Evolutionary conservation across 2,113 vertebrate species (phyloP), one percentile per base, ranked within the genome.

Genomic region (Rhabdomys dilectus): DNA sequence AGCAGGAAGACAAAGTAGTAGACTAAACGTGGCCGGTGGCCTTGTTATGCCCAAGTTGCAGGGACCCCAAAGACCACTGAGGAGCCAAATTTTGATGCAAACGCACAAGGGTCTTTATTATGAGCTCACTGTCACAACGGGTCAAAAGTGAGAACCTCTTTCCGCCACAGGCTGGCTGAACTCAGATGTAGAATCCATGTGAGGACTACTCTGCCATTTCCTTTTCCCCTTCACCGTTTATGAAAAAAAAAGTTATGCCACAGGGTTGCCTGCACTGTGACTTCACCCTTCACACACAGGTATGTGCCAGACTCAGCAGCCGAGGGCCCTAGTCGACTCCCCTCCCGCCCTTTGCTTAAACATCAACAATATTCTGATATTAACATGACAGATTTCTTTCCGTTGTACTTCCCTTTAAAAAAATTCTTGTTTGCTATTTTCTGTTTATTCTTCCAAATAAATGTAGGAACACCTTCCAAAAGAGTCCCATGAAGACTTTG

Each of bases 391-490:
- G 51, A 62, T 95, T 80, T 89, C 17, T 42, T 84, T 11, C 62
- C 75, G 76, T 45, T 95, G 24, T 17, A 70, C 31, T 80, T 91
- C 45, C 36, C 48, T 58, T 1, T n/a, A 9, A n/a, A 72, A 72
- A 88, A 81, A 10, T 31, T 39, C 26, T 85, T 91, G 0, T 45
- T 45, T 85, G 15, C 16, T 91, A 16, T 84, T 93, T 84, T n/a
- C 16, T 94, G 29, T 85, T 92, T 75, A 70, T 94, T 91, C 45
- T 80, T 88, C 29, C 66, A 64, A 26, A 70, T 91, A 86, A 93
- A 76, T 13, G 62, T 15, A 58, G 15, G 45, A 64, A 77, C 82
- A 76, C 34, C 26, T 91, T 88, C 51, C 22, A 42, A 88, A 95
- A 77, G 48, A 70, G 72, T 85, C 56, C 21, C 68, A 60, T 42